These are phyloP conservation scores for Catalaphyllia jardinei DNA, from an alignment of 64 coral and sea anemone genomes.

Conservation along the genomic window DNA sequence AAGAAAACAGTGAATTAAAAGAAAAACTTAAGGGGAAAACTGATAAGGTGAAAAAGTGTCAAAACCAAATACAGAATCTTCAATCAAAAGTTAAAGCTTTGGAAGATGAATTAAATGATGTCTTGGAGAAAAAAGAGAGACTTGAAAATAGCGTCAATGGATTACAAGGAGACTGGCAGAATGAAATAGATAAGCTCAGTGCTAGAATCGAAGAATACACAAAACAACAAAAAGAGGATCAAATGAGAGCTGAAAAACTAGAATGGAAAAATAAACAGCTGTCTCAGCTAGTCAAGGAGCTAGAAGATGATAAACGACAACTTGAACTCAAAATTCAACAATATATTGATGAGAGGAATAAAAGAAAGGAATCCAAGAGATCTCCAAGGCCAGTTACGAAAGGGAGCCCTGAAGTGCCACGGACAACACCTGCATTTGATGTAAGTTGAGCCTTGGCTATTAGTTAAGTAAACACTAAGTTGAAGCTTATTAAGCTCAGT, in stretches of 20 bases:
- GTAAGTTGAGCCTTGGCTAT: slow-evolving; percentile 35
- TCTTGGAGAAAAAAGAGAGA: slow-evolving; percentile 51
- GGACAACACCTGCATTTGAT: slow-evolving; percentile 71
- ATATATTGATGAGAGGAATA: slow-evolving; percentile 75
- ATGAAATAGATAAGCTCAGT: slow-evolving; percentile 76
- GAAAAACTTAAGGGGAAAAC: slow-evolving; percentile 73
- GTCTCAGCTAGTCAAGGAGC: slow-evolving; percentile 52
- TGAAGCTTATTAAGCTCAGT: no score
- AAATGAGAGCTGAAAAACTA: slow-evolving; percentile 62
- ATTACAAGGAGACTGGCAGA: slow-evolving; percentile 62
- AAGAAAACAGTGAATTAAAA: slow-evolving; percentile 60
- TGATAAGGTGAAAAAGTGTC: slow-evolving; percentile 63
- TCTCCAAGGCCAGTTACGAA: slow-evolving; percentile 38
- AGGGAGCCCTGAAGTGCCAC: slow-evolving; percentile 70
- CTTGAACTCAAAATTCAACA: slow-evolving; percentile 77
- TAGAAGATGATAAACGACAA: slow-evolving; percentile 64
- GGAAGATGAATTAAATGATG: slow-evolving; percentile 59
- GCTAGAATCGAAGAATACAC: slow-evolving; percentile 60
- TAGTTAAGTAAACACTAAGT: no score
- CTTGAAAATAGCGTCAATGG: slow-evolving; percentile 60
- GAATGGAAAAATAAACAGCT: slow-evolving; percentile 93
- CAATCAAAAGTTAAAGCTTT: slow-evolving; percentile 70
- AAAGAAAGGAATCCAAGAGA: slow-evolving; percentile 58
- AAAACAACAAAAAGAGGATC: slow-evolving; percentile 65
- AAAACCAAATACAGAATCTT: slow-evolving; percentile 71